Evolutionary conservation across 2,888 invertebrate species (phyloP), one percentile per base, ranked within the genome.

Genomic region (Exocentrus adspersus): DNA sequence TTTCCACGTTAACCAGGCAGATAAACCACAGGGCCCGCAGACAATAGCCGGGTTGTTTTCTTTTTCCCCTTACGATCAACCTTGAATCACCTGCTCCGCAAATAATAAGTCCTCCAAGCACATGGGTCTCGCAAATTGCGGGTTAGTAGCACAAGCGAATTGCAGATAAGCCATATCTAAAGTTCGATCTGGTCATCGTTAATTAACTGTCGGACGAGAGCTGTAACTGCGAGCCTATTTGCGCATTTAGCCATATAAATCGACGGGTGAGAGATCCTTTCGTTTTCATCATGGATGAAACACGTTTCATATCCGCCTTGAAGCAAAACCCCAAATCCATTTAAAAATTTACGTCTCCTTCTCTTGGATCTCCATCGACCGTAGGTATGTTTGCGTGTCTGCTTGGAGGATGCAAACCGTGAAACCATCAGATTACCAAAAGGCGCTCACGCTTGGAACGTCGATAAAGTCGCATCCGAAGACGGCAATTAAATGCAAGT

Each of bases 121-220:
- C 51, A 41, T 42, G 50, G 12, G 28, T 51, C 50, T 59, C 62
- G 65, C 62, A 67, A 72, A 72, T 72, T 71, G 69, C 71, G 60
- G 72, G 72, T 72, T 71, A 72, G 72, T 72, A 65, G 72, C 67
- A 72, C 72, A 72, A 65, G 66, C 67, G 67, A 70, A 67, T 68
- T 65, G 64, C 57, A 62, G 69, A 70, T 68, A 68, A 67, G 72
- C 65, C 62, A 64, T 68, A 68, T 68, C 68, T 62, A 61, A 60
- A 62, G 45, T 59, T 50, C 62, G 63, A 68, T 65, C 67, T 57
- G 62, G 64, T 58, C 62, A 56, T 62, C 67, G 62, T 65, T 68
- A 68, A 68, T 68, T 68, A 68, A 68, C 58, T 57, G 58, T 58
- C 50, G 24, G 19, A 43, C 21, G 51, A 50, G 16, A 56, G 56